These are phyloP conservation scores for Desoria tigrina DNA, from an alignment of 2,888 invertebrate species.

Conservation along the genomic window DNA sequence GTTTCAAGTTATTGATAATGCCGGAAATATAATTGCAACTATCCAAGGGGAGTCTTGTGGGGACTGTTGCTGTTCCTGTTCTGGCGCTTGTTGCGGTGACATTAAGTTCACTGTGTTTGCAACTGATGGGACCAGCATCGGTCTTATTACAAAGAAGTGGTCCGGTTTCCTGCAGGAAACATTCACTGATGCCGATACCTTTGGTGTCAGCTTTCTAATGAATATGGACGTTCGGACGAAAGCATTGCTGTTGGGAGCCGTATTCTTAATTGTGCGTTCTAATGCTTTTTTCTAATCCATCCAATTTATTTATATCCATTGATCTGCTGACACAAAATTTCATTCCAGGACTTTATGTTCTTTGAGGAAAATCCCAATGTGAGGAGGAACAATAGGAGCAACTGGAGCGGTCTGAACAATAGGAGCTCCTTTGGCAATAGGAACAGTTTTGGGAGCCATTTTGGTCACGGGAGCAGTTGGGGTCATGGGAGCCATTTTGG, in stretches of 20 bases:
- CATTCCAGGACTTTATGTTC: too few species aligned
- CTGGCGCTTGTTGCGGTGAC: conserved; percentile 10
- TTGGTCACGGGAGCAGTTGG: too few species aligned
- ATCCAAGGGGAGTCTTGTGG: conserved; percentile 8
- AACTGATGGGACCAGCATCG: conserved; percentile 4
- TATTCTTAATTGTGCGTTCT: conserved; percentile 13
- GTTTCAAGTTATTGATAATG: conserved; percentile 9
- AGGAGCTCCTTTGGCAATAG: too few species aligned
- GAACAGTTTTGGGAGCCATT: too few species aligned
- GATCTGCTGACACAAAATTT: not conserved
- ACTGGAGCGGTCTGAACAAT: too few species aligned
- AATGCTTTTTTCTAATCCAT: not conserved
- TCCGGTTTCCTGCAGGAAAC: conserved; percentile 13
- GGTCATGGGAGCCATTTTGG: too few species aligned
- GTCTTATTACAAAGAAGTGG: conserved; percentile 16
- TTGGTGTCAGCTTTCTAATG: conserved; percentile 13
- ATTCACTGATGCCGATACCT: conserved; percentile 16
- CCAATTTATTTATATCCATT: not conserved
- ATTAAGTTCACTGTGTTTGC: not conserved
- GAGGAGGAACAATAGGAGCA: too few species aligned
- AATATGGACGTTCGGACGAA: conserved; percentile 17
- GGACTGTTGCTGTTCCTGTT: conserved; percentile 13
- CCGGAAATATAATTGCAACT: not conserved
- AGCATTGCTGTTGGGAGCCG: conserved; percentile 10
- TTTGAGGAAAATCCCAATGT: too few species aligned